Base-by-base conservation (phyloP, 2,888 invertebrate species). In the Troglohyphantes excavatus region DNA sequence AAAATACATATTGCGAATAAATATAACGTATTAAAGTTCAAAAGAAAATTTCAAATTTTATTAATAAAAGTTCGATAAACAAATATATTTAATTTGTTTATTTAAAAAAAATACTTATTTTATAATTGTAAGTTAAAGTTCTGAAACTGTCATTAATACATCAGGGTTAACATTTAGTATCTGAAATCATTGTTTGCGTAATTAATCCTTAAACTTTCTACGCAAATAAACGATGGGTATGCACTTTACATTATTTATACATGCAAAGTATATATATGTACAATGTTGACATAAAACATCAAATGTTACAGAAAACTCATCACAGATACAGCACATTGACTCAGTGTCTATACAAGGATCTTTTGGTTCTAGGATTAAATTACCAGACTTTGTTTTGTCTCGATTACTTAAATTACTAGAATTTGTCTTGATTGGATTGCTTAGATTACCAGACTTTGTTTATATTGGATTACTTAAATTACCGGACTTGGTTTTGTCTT, bases 281-380 rank as follows among this genome's bases (percentile, higher is more conserved):
- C 85, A 84, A 75, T 53, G 53, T 33, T 27, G 63, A 84, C 73
- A 78, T 43, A 63, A 63, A 86, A 86, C 78, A 86, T 43, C 63
- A 86, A 86, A 78, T 68, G 29, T 26, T 78, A 68, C 76, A 68
- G 13, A 76, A 81, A 76, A 78, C 39, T 86, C 63, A 86, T 70
- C 43, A 76, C 46, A 78, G 61, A 27, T 23, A 27, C 17, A 63
- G 73, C 27, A 73, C 63, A 29, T 53, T 39, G 53, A 23, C 29
- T 43, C 29, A 5, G 13, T 53, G 75, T 75, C 75, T 86, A 86
- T 86, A 61, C 86, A 86, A 46, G 78, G 63, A 86, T 61, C 59
- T 86, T 86, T 70, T 29, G n/a, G 19, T 26, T 9, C 5, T 13
- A 26, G 23, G 65, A 65, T 23, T 17, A 13, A 59, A 33, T 33